A percentile compares a stretch with the other conserved stretches of the same genome.
Conservation (phyloP, 1,140 invertebrate genomes). For the Papilio machaon region DNA sequence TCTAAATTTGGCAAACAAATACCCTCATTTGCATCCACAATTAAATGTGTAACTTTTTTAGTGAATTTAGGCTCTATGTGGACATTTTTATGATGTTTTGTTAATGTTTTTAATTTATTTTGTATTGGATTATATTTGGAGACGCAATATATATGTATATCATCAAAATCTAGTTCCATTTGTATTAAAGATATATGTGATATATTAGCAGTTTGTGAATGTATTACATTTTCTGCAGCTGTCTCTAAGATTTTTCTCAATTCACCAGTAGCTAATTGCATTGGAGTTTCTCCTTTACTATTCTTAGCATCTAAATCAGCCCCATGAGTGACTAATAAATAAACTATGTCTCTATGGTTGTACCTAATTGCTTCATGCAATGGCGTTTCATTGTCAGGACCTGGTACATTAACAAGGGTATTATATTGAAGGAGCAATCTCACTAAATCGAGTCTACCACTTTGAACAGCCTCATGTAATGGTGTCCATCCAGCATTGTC, state of each 20-base stretch:
- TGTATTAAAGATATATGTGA: constrained; percentile 58
- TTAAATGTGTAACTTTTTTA: constrained; percentile 81
- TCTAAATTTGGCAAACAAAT: constrained; percentile 74
- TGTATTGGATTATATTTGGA: constrained; percentile 53
- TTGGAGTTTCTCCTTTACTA: constrained; percentile 82
- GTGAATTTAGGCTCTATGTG: constrained; percentile 65
- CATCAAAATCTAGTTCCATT: constrained; percentile 60
- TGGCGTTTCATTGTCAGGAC: constrained; percentile 85
- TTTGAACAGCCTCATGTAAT: constrained; percentile 87
- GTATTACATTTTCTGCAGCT: constrained; percentile 59
- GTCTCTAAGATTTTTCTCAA: constrained; percentile 55
- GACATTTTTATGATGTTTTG: constrained; percentile 66
- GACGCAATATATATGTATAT: constrained; percentile 62
- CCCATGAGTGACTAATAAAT: constrained; percentile 84
- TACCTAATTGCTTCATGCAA: constrained; percentile 87
- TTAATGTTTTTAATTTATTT: constrained; percentile 64
- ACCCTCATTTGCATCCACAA: constrained; percentile 74
- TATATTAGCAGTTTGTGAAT: constrained; percentile 65
- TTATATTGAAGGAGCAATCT: constrained; percentile 84
- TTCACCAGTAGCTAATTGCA: constrained; percentile 67
- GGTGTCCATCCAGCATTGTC: constrained; percentile 91
- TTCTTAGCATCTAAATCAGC: constrained; percentile 83
- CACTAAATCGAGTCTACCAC: constrained; percentile 83
- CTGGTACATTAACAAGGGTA: constrained; percentile 85
- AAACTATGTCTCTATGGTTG: constrained; percentile 80